phyloP scores from a whole-genome alignment of 2,797 vertebrate species.

The Hypotaenidia okinawae region DNA sequence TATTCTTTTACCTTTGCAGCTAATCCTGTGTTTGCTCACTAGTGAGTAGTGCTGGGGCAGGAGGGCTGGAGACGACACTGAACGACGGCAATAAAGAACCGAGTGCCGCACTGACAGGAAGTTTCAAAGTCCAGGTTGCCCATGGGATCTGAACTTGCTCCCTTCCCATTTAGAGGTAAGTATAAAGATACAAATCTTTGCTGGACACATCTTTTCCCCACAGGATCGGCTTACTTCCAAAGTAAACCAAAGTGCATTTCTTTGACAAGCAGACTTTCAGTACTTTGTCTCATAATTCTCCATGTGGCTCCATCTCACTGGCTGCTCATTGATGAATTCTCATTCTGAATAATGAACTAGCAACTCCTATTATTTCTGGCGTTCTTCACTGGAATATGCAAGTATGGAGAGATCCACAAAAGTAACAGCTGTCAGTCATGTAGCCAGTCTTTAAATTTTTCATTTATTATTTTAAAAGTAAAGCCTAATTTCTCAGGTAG shows the following conservation, averaged over 20 bases:
- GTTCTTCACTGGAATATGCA: not conserved
- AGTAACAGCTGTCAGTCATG: not conserved
- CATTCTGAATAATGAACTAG: constrained; percentile 4
- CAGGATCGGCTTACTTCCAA: not conserved
- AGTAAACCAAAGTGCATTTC: constrained; percentile 17
- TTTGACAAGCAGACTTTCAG: constrained; percentile 34
- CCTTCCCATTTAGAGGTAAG: constrained; percentile 12
- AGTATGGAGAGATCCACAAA: not conserved
- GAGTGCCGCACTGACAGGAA: not conserved
- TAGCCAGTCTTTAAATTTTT: not conserved
- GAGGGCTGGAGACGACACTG: not conserved
- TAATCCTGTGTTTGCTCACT: not conserved
- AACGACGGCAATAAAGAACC: not conserved
- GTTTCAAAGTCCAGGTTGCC: constrained; percentile 45
- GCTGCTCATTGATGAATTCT: not conserved
- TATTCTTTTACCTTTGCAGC: constrained; percentile 14
- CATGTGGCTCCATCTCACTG: not conserved
- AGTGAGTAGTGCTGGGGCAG: not conserved
- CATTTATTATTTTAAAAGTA: not conserved
- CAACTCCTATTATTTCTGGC: not conserved
- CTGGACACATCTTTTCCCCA: constrained; percentile 7
- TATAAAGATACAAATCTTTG: constrained; percentile 28
- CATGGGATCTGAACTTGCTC: constrained; percentile 44
- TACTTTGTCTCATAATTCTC: not conserved
- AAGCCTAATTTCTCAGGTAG: not conserved